Percentiles rank a stretch among this genome's conserved stretches.
These are phyloP conservation scores for Dastarcus helophoroides DNA, from an alignment of 2,888 invertebrate species.

Conservation along the genomic window DNA sequence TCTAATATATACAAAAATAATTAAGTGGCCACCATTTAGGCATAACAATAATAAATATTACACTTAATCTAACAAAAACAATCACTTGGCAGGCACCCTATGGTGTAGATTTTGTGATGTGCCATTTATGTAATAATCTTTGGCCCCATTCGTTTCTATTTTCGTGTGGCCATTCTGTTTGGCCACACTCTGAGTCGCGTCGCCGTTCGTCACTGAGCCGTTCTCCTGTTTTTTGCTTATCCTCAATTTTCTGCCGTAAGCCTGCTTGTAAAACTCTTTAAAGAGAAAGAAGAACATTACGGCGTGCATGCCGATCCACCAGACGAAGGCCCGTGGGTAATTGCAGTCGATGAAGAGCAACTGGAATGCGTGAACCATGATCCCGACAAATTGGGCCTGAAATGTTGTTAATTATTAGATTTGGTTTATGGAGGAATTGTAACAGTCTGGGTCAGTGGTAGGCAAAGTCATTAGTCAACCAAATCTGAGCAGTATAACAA, in stretches of 20 bases:
- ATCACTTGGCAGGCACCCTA: too few relatives aligned
- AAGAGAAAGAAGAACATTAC: slow-evolving; percentile 88
- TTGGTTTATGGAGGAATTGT: too few relatives aligned
- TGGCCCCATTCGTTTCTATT: slow-evolving; percentile 27
- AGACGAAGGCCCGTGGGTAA: slow-evolving; percentile 78
- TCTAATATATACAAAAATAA: too few relatives aligned
- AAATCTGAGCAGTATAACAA: too few relatives aligned
- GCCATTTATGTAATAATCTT: slow-evolving; percentile 44
- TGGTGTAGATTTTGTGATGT: slow-evolving; percentile 24
- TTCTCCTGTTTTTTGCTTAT: background rate
- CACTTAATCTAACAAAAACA: too few relatives aligned
- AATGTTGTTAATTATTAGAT: too few relatives aligned
- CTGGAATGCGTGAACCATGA: slow-evolving; percentile 83
- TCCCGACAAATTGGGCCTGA: slow-evolving; percentile 75
- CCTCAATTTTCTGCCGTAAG: slow-evolving; percentile 46
- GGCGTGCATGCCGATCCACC: slow-evolving; percentile 87
- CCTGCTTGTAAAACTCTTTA: slow-evolving; percentile 78
- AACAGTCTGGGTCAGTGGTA: too few relatives aligned
- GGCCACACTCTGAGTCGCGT: slow-evolving; percentile 5
- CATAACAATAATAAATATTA: too few relatives aligned
- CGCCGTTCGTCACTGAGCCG: slow-evolving; percentile 13
- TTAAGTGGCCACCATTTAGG: too few relatives aligned
- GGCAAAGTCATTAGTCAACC: too few relatives aligned
- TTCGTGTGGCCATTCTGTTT: slow-evolving; percentile 15
- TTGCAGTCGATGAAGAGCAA: slow-evolving; percentile 80